Evolutionary conservation across 1,140 invertebrate genomes (phyloP), one percentile per base, ranked within the genome.

Genomic region (Cydia fagiglandana): DNA sequence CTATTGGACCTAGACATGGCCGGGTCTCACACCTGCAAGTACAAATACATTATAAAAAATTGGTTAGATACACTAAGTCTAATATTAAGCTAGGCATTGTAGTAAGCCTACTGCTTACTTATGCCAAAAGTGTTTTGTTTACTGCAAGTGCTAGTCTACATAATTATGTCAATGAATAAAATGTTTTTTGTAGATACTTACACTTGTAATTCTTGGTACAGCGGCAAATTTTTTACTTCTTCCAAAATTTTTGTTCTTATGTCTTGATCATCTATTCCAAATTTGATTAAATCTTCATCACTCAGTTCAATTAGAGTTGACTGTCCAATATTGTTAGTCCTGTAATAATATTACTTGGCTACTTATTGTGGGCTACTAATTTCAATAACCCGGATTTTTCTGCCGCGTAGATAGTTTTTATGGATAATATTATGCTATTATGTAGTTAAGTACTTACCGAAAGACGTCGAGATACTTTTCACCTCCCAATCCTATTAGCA

Each of bases 401-500:
- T 73, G 68, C 24, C 15, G 6, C 20, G 9, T 20, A 20, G 41
- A n/a, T 7, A 73, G 17, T 12, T 73, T 17, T 20, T 73, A 73
- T n/a, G 34, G 12, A 45, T 45, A 47, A n/a, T 28, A 24, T 64
- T 64, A 13, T 64, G 24, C 70, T 74, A 76, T 0, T 24, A 24
- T 24, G 24, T 24, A 24, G 24, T n/a, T n/a, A n/a, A n/a, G 50
- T 73, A 80, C 28, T 79, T 86, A 93, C 92, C 84, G 88, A 77
- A 93, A 93, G 74, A 90, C 87, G 70, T 91, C 82, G 34, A 91
- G 81, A 79, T 90, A 93, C 83, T 88, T 87, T 84, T 91, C 91
- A 45, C 86, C 92, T 9, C 86, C 89, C 73, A 91, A 50, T 4
- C 88, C 86, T 15, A 86, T 84, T 50, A 93, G 73, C 64, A 93